Conservation (phyloP, 2,113 vertebrate species). For the Aphelocoma coerulescens region DNA sequence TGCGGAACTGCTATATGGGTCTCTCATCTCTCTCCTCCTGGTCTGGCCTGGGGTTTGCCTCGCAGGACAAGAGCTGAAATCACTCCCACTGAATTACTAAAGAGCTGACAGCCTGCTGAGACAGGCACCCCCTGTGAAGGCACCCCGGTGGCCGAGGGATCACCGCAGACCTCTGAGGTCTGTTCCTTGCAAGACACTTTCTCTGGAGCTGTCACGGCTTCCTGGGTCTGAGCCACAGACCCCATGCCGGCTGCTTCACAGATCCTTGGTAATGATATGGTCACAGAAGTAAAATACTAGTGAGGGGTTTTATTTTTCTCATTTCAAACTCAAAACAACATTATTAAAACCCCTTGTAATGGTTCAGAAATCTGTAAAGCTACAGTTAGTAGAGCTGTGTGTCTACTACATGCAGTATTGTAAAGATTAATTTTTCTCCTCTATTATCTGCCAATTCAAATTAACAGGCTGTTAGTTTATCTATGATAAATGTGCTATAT, state of each 20-base stretch:
- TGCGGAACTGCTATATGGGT: no score
- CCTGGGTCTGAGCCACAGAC: no score
- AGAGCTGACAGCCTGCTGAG: no score
- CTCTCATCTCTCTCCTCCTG: no score
- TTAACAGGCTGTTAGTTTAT: conserved; percentile 53
- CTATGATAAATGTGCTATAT: conserved; percentile 48
- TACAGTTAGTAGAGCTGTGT: background rate
- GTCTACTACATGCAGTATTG: background rate
- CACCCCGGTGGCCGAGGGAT: no score
- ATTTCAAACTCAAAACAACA: background rate
- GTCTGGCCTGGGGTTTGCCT: no score
- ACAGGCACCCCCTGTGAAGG: no score
- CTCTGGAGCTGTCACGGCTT: no score
- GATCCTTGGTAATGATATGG: background rate
- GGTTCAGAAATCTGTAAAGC: conserved; percentile 36
- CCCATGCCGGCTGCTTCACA: background rate
- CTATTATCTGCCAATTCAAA: conserved; percentile 37
- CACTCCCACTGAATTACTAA: no score
- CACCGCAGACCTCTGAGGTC: no score
- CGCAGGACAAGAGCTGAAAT: no score
- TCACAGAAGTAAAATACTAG: background rate
- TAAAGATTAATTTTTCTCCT: conserved; percentile 42
- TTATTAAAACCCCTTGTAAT: conserved; percentile 28
- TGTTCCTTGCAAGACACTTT: no score
- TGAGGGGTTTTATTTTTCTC: background rate